Conservation (phyloP, 2,797 vertebrate species). For the Micropoecilia bifurca region DNA sequence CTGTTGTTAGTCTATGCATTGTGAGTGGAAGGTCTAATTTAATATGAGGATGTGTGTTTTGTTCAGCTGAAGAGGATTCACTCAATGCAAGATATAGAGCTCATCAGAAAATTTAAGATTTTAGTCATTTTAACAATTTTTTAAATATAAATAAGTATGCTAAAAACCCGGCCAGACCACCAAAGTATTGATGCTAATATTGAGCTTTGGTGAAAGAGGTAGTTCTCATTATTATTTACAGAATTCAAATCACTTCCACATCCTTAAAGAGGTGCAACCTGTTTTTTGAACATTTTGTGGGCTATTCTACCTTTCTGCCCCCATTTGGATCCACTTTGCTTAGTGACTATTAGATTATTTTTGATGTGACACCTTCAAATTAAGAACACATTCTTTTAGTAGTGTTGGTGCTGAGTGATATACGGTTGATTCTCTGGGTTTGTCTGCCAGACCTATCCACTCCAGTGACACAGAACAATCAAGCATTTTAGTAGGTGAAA, state of each 20-base stretch:
- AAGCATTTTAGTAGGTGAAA: not conserved
- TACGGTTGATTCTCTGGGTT: not conserved
- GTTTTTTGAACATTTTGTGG: not conserved
- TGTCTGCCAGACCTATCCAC: not conserved
- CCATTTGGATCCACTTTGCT: not conserved
- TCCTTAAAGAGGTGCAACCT: not conserved
- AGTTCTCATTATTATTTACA: not conserved
- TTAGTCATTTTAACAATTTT: too few relatives aligned
- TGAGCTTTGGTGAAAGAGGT: not conserved
- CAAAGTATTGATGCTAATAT: not conserved
- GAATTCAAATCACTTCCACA: not conserved
- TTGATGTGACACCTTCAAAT: not conserved
- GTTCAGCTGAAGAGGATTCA: too few relatives aligned
- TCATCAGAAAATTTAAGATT: too few relatives aligned
- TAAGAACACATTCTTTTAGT: not conserved
- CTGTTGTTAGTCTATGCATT: not conserved
- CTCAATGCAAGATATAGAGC: too few relatives aligned
- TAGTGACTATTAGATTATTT: not conserved
- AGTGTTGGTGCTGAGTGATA: not conserved
- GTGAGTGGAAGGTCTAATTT: not conserved
- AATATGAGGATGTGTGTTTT: not conserved
- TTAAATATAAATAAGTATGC: not conserved
- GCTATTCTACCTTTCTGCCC: not conserved
- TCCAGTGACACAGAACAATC: not conserved
- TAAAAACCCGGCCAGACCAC: not conserved